Conservation (phyloP, 2,888 invertebrate species). For the Nasonia oneida region DNA sequence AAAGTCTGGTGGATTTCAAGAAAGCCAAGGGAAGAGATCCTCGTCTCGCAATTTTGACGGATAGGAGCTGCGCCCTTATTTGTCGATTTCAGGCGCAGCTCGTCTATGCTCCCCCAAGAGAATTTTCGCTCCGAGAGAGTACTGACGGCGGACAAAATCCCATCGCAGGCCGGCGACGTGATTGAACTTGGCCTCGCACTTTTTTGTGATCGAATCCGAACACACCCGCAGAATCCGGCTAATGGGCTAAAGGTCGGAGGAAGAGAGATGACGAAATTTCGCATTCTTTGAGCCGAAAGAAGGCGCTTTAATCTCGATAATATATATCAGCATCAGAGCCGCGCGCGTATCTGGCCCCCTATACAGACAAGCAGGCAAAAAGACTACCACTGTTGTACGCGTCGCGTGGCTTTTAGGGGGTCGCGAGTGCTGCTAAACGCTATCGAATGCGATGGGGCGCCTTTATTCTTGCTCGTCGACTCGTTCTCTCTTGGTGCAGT, state of each 20-base stretch:
- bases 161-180: slow-evolving; percentile 56
- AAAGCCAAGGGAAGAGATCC: slow-evolving; percentile 1
- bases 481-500: neutral
- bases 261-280: slow-evolving; percentile 45
- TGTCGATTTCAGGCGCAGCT: slow-evolving; percentile 54
- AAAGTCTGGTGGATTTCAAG: neutral
- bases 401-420: neutral
- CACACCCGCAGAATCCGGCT: slow-evolving; percentile 64
- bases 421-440: slow-evolving; percentile 19
- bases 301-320: slow-evolving; percentile 61
- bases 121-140: slow-evolving; percentile 61
- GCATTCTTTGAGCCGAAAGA: slow-evolving; percentile 58
- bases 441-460: neutral
- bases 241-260: slow-evolving; percentile 61
- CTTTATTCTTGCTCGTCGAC: neutral
- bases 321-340: slow-evolving; percentile 38
- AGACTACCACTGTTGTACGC: neutral
- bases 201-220: slow-evolving; percentile 63
- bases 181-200: slow-evolving; percentile 59
- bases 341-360: too few species aligned
- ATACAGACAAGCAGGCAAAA: slow-evolving; percentile 7
- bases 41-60: slow-evolving; percentile 3
- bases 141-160: slow-evolving; percentile 58
- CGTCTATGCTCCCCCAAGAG: slow-evolving; percentile 11
- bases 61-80: slow-evolving; percentile 60